Evolutionary conservation across 64 coral and sea anemone genomes (phyloP).

Genomic region (Actinia equina): DNA sequence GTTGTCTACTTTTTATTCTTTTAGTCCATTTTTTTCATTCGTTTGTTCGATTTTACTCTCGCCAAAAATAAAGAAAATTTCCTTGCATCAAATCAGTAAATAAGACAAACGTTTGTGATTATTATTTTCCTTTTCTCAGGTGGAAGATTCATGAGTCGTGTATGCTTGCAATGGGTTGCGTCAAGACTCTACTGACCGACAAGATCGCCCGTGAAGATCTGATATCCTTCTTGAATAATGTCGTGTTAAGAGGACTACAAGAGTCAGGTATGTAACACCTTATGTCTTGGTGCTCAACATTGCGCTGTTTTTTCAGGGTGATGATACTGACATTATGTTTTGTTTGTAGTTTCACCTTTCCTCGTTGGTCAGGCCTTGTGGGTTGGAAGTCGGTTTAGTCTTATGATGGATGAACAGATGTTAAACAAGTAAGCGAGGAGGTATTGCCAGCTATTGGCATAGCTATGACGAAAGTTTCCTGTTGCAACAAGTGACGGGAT

Average conservation of each 20-base stretch:
- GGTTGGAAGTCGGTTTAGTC: conserved; percentile 88
- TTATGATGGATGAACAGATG: conserved; percentile 69
- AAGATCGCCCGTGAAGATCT: conserved; percentile 77
- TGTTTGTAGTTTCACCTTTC: conserved; percentile 79
- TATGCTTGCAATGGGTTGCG: conserved; percentile 95
- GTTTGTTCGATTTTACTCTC: no score
- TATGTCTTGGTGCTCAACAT: not conserved
- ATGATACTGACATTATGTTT: not conserved
- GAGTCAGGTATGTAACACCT: conserved; percentile 52
- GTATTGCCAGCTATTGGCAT: not conserved
- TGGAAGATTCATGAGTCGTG: conserved; percentile 97
- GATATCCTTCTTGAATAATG: conserved; percentile 78
- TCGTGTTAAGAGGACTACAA: conserved; percentile 79
- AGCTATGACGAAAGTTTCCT: not conserved
- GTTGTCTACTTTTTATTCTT: no score
- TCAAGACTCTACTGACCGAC: conserved; percentile 84
- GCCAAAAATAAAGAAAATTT: no score
- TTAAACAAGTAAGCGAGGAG: conserved; percentile 60
- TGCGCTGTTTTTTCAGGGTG: not conserved
- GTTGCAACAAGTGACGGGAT: no score
- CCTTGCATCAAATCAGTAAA: not conserved
- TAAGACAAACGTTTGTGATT: not conserved
- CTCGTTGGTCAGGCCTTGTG: conserved; percentile 95
- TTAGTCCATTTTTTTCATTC: no score
- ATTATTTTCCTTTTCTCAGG: conserved; percentile 35